Evolutionary conservation across 2,888 invertebrate species (phyloP).

Genomic region (Eupithecia centaureata): DNA sequence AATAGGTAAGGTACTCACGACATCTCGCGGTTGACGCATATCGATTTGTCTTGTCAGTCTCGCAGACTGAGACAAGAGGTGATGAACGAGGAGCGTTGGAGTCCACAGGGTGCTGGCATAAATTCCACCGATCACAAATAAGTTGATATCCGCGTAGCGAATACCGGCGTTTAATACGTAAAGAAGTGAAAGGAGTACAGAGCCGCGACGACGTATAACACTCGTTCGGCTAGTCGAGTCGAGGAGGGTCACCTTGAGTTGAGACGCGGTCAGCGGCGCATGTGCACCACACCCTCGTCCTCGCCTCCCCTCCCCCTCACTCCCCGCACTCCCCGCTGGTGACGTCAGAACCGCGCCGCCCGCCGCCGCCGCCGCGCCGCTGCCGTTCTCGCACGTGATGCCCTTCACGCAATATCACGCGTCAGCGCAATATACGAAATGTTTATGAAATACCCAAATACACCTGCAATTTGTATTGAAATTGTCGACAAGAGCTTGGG

Average conservation of each 20-base stretch:
- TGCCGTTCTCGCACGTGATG: slow-evolving; percentile 63
- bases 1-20: slow-evolving; percentile 73
- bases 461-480: slow-evolving; percentile 26
- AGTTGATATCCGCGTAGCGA: slow-evolving; percentile 70
- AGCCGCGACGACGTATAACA: slow-evolving; percentile 60
- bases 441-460: slow-evolving; percentile 48
- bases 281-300: slow-evolving; percentile 82
- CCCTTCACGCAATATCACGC: slow-evolving; percentile 65
- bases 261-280: slow-evolving; percentile 71
- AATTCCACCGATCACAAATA: slow-evolving; percentile 67
- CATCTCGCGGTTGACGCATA: slow-evolving; percentile 81
- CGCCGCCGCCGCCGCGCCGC: slow-evolving; percentile 28
- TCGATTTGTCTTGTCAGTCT: slow-evolving; percentile 81
- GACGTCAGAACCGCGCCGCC: slow-evolving; percentile 32
- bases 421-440: slow-evolving; percentile 53
- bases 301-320: slow-evolving; percentile 50
- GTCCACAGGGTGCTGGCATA: slow-evolving; percentile 81
- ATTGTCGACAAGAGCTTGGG: neutral
- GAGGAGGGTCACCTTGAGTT: slow-evolving; percentile 80
- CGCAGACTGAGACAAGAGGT: slow-evolving; percentile 76
- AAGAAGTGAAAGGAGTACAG: slow-evolving; percentile 74
- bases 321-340: slow-evolving; percentile 39
- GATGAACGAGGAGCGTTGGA: slow-evolving; percentile 80
- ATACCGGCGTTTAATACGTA: slow-evolving; percentile 62
- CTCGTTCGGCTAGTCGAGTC: slow-evolving; percentile 65